A percentile compares a stretch with the other conserved stretches of the same genome.
Conservation (phyloP, 2,888 invertebrate species). For the Orchestes rusci region DNA sequence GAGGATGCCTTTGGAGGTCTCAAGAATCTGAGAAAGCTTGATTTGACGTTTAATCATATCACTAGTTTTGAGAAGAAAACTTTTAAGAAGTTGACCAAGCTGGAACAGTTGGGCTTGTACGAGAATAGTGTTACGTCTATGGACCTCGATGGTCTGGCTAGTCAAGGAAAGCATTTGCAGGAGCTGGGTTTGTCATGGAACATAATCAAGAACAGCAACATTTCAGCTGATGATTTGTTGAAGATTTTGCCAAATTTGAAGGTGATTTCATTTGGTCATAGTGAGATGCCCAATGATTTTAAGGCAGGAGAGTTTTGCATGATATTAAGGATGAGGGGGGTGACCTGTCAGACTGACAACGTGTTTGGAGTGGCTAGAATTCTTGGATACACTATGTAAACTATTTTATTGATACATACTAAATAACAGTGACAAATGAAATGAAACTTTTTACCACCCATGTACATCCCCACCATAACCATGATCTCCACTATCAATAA, state of each 20-base stretch:
- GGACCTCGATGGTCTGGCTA: slow-evolving; percentile 10
- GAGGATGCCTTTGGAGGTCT: slow-evolving; percentile 16
- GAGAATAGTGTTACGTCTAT: slow-evolving; percentile 12
- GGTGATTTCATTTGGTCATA: slow-evolving; percentile 16
- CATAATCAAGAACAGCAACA: slow-evolving; percentile 5
- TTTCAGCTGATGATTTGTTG: slow-evolving; percentile 13
- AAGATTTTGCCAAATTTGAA: slow-evolving; percentile 15
- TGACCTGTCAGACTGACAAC: slow-evolving; percentile 8
- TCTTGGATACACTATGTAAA: slow-evolving; percentile 10
- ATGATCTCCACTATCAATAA: slow-evolving; percentile 15
- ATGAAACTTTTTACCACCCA: slow-evolving; percentile 18
- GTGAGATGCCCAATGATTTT: slow-evolving; percentile 18
- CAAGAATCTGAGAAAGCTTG: slow-evolving; percentile 11
- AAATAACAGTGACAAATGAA: not conserved
- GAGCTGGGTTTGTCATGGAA: slow-evolving; percentile 15
- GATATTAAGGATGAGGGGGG: slow-evolving; percentile 11
- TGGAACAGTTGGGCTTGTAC: slow-evolving; percentile 16
- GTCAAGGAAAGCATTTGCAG: slow-evolving; percentile 12
- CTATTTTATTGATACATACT: not conserved
- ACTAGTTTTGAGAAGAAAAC: slow-evolving; percentile 8
- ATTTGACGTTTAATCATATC: slow-evolving; percentile 18
- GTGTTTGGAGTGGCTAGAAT: slow-evolving; percentile 12
- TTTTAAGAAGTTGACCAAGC: slow-evolving; percentile 17
- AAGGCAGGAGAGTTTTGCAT: slow-evolving; percentile 19
- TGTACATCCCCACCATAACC: slow-evolving; percentile 15